These are phyloP conservation scores for Lycodopsis pacificus DNA, from an alignment of 2,797 vertebrate genomes.

Conservation along the genomic window DNA sequence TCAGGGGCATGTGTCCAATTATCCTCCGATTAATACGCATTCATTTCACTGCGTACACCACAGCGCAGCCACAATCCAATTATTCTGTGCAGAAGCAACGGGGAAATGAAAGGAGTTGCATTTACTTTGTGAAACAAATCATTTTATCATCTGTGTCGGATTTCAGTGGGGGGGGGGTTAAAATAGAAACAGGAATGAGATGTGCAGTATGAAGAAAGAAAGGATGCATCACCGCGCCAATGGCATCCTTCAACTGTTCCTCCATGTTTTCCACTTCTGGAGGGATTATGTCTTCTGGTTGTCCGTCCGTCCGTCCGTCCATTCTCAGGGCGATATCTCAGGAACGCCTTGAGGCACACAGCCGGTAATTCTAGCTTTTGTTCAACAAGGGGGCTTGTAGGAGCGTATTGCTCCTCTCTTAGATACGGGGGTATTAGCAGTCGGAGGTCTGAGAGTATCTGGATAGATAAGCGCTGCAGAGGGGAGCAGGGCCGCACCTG, in stretches of 20 bases:
- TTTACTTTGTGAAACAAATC: conserved; percentile 55
- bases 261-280: not conserved
- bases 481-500: conserved; percentile 63
- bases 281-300: too few relatives aligned
- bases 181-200: conserved; percentile 43
- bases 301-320: not conserved
- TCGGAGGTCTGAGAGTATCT: conserved; percentile 48
- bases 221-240: not conserved
- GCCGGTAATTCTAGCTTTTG: not conserved
- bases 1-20: conserved; percentile 83
- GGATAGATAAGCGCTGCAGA: conserved; percentile 63
- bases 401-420: conserved; percentile 20
- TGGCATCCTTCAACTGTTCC: conserved; percentile 8
- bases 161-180: conserved; percentile 25
- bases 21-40: conserved; percentile 82
- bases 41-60: conserved; percentile 72
- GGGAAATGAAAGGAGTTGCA: conserved; percentile 59
- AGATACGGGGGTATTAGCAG: conserved; percentile 49
- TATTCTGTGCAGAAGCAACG: conserved; percentile 64
- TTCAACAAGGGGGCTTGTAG: conserved; percentile 2
- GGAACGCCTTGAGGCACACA: not conserved
- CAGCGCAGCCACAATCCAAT: conserved; percentile 77
- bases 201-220: conserved; percentile 25
- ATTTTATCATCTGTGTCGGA: conserved; percentile 44
- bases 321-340: not conserved